Conservation (phyloP, 1,140 invertebrate species). For the Stegodyphus mimosarum region DNA sequence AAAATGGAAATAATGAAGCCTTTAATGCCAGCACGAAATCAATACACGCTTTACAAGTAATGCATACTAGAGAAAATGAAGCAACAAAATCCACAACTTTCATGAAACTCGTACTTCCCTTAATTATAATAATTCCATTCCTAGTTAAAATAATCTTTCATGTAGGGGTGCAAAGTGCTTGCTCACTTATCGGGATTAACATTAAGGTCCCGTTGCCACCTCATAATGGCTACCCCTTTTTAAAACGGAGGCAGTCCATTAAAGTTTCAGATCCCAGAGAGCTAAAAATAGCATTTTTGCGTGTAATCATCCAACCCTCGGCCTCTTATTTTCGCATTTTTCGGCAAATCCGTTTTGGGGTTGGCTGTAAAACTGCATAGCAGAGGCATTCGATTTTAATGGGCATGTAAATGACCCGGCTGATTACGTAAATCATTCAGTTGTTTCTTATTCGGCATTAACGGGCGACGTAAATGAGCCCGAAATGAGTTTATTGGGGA, state of each 20-base stretch:
- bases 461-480: conserved; percentile 23
- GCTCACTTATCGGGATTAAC: conserved; percentile 37
- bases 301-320: not conserved
- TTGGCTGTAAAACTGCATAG: not conserved
- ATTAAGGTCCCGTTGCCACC: conserved; percentile 2
- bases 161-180: not conserved
- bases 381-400: conserved; percentile 23
- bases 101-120: no score
- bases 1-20: no score
- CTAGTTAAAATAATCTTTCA: no score
- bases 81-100: no score
- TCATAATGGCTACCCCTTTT: not conserved
- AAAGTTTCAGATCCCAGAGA: not conserved
- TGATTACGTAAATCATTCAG: conserved; percentile 49
- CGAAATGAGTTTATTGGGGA: conserved; percentile 35
- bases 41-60: no score
- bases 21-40: no score
- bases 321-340: conserved; percentile 9
- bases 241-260: conserved; percentile 8
- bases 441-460: conserved; percentile 42
- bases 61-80: no score
- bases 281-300: conserved; percentile 17
- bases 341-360: no score
- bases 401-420: conserved; percentile 41
- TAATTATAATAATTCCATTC: no score